A percentile compares a stretch with the other conserved stretches of the same genome.
Conservation (phyloP, 2,113 vertebrate genomes). For the Rhinogobius similis region DNA sequence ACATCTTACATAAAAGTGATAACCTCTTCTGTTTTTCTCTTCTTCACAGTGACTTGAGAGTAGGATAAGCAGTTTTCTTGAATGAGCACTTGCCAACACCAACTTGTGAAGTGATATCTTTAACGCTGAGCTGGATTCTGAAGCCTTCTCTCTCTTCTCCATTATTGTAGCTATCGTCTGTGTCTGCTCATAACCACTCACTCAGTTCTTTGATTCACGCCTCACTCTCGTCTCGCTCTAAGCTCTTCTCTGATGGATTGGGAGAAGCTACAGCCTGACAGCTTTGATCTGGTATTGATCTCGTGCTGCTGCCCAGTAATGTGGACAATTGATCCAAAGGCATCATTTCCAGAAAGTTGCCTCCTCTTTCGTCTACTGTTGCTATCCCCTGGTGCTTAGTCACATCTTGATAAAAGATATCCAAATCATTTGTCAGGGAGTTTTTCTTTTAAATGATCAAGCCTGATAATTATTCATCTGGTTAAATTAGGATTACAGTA, state of each 20-base stretch:
- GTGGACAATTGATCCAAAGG: conserved; percentile 58
- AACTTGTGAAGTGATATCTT: neutral
- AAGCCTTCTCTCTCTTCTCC: neutral
- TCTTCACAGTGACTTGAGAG: neutral
- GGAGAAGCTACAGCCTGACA: conserved; percentile 56
- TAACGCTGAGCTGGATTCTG: neutral
- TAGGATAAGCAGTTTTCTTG: neutral
- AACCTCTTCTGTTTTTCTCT: too few relatives aligned
- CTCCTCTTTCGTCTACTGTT: neutral
- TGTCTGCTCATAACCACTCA: conserved; percentile 47
- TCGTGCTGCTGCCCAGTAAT: conserved; percentile 61
- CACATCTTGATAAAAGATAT: neutral
- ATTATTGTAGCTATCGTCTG: conserved; percentile 26
- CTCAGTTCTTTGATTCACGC: conserved; percentile 52
- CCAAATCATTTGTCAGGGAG: neutral
- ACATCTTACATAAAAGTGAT: too few relatives aligned
- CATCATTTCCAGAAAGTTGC: conserved; percentile 18
- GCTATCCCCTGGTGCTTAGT: neutral
- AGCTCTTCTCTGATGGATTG: conserved; percentile 57
- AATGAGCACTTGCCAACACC: neutral
- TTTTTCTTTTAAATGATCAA: neutral
- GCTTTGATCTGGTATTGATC: conserved; percentile 77
- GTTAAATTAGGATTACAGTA: neutral
- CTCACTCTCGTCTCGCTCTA: conserved; percentile 40
- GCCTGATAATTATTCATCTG: neutral